Evolutionary conservation across 2,888 invertebrate genomes (phyloP).

Genomic region (Harmothoe impar): DNA sequence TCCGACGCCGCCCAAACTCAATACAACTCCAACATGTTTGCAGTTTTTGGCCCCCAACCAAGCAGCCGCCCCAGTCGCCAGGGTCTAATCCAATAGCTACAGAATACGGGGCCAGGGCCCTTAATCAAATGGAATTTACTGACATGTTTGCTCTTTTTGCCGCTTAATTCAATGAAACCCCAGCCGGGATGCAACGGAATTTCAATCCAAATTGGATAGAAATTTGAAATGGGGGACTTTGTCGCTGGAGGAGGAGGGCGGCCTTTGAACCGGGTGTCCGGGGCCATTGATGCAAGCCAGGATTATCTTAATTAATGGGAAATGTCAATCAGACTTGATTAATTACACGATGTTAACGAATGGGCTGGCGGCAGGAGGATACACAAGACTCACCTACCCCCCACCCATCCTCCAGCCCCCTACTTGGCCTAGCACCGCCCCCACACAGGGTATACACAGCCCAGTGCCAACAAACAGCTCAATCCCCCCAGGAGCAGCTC

Average conservation of each 20-base stretch:
- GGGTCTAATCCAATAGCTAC: constrained; percentile 58
- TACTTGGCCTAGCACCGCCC: not conserved
- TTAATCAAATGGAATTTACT: constrained; percentile 62
- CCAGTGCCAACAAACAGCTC: not conserved
- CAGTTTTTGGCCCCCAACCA: constrained; percentile 44
- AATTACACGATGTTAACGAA: constrained; percentile 54
- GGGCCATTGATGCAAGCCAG: constrained; percentile 35
- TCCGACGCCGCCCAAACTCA: constrained; percentile 36
- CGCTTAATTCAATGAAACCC: constrained; percentile 58
- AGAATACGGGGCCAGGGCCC: constrained; percentile 8
- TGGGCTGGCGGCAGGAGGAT: not conserved
- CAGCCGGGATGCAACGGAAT: constrained; percentile 56
- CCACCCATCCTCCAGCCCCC: not conserved
- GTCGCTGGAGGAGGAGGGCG: not conserved
- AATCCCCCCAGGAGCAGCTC: not conserved
- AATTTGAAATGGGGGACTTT: constrained; percentile 56
- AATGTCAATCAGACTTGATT: constrained; percentile 60
- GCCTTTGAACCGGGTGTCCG: constrained; percentile 53
- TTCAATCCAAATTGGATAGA: constrained; percentile 61
- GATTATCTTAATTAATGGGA: constrained; percentile 61
- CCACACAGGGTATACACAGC: not conserved
- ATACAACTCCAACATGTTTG: constrained; percentile 57
- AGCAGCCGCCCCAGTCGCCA: not conserved
- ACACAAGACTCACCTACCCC: not conserved
- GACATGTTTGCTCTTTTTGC: constrained; percentile 60